Evolutionary conservation across 1,140 invertebrate species (phyloP).

Genomic region (Chironomus striatipennis): DNA sequence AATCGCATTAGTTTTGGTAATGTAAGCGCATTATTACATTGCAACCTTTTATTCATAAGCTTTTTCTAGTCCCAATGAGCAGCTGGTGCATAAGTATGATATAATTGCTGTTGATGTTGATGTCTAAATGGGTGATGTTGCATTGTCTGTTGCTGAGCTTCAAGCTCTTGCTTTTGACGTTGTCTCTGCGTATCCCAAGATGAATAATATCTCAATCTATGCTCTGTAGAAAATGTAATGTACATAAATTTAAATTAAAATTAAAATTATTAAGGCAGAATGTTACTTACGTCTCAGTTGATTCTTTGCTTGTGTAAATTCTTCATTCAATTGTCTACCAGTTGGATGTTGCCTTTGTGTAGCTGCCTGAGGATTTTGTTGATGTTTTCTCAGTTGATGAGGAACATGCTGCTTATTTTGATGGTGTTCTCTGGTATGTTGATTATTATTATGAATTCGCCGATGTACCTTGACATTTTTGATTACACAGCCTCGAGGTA

Average conservation of each 20-base stretch:
- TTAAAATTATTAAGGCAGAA: neutral
- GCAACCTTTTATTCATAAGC: neutral
- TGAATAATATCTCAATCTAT: constrained; percentile 13
- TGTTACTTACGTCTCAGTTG: neutral
- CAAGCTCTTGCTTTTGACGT: neutral
- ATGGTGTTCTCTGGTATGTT: neutral
- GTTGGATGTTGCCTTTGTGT: neutral
- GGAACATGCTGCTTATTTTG: neutral
- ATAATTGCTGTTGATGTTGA: neutral
- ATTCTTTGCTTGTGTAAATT: neutral
- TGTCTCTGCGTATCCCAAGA: neutral
- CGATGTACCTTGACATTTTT: constrained; percentile 19
- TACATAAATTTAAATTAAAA: neutral
- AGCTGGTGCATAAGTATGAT: constrained; percentile 18
- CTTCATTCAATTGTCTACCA: neutral
- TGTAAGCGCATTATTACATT: neutral
- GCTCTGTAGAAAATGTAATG: neutral
- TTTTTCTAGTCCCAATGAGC: neutral
- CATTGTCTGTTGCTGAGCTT: neutral
- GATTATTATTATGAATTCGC: neutral
- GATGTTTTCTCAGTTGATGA: neutral
- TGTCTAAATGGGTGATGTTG: neutral
- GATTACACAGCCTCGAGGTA: constrained; percentile 18
- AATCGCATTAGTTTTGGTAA: constrained; percentile 6
- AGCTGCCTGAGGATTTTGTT: neutral